Conservation (phyloP, 2,888 invertebrate species). For the Tachina grossa region DNA sequence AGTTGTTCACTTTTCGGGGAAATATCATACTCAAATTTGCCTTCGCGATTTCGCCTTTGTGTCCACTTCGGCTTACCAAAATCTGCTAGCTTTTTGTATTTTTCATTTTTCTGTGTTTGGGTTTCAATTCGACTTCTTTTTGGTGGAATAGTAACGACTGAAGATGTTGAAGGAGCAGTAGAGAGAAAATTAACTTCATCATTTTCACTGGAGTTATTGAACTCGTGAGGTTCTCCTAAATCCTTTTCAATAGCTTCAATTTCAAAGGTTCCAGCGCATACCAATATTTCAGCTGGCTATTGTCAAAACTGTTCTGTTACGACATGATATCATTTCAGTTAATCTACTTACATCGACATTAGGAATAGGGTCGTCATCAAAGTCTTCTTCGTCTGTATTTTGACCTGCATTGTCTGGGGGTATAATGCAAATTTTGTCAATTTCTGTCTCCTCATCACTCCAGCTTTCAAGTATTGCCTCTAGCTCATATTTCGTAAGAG, state of each 20-base stretch:
- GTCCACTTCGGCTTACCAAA: conserved; percentile 30
- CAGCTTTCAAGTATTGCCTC: conserved; percentile 26
- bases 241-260: conserved; percentile 21
- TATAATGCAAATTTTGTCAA: neutral
- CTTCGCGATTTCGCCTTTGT: conserved; percentile 26
- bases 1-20: neutral
- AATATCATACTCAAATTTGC: neutral
- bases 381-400: too few species aligned
- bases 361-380: too few species aligned
- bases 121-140: conserved; percentile 34
- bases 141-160: conserved; percentile 3
- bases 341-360: too few species aligned
- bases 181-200: too few species aligned
- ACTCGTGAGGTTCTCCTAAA: conserved; percentile 28
- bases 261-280: conserved; percentile 28
- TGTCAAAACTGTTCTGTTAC: too few species aligned
- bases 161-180: neutral
- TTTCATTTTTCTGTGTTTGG: conserved; percentile 16
- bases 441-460: conserved; percentile 21
- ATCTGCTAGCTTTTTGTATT: conserved; percentile 16
- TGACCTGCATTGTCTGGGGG: too few species aligned
- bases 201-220: neutral
- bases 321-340: too few species aligned
- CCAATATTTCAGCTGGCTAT: neutral
- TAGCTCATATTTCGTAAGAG: conserved; percentile 10